Percentiles rank a stretch among this genome's conserved stretches.
Evolutionary conservation across 2,113 vertebrate genomes (phyloP).

Genomic region (Sakesphorus luctuosus): DNA sequence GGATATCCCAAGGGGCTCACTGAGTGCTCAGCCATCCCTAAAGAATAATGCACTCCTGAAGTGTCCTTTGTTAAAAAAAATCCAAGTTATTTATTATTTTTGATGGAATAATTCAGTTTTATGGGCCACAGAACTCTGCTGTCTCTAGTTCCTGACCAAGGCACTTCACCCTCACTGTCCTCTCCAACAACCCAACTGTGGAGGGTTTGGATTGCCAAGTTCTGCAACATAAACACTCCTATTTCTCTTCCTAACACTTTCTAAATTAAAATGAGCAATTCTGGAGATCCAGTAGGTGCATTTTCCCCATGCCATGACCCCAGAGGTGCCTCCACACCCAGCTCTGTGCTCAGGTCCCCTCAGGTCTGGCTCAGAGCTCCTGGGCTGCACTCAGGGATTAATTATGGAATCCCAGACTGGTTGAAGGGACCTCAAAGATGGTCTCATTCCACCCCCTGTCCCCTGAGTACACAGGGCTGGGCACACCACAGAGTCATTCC

Average conservation of each 20-base stretch:
- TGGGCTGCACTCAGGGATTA: background rate
- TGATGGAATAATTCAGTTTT: rapidly evolving
- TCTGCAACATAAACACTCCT: rapidly evolving
- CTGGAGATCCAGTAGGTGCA: background rate
- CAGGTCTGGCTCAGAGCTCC: background rate
- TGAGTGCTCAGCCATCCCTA: rapidly evolving
- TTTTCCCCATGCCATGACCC: background rate
- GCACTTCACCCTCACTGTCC: background rate
- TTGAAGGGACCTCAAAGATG: background rate
- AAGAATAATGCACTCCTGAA: rapidly evolving
- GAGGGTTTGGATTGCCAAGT: background rate
- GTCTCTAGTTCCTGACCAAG: background rate
- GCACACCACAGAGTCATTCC: background rate
- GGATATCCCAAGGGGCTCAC: background rate
- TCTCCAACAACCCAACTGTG: background rate
- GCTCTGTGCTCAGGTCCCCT: background rate
- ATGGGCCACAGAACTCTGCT: background rate
- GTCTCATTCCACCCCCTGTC: background rate
- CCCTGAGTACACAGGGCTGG: background rate
- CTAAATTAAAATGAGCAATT: background rate
- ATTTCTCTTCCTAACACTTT: background rate
- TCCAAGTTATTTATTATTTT: too few relatives aligned
- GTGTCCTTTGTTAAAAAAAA: background rate
- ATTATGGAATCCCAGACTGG: background rate
- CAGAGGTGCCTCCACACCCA: background rate